These are phyloP conservation scores for Amblyjoppa proteus DNA, from an alignment of 2,888 invertebrate genomes.

Conservation along the genomic window DNA sequence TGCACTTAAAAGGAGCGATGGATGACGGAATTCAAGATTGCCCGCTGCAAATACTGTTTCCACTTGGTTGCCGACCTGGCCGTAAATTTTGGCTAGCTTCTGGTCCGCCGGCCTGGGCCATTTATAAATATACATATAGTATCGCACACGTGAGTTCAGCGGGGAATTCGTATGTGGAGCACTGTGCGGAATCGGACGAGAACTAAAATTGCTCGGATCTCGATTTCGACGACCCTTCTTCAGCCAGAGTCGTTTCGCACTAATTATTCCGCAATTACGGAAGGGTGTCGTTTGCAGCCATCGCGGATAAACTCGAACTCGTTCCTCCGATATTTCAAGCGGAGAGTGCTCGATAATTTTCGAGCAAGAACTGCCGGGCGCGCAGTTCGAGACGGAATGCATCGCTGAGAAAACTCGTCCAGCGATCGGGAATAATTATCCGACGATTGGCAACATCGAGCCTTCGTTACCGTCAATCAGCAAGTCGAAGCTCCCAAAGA, in stretches of 20 bases:
- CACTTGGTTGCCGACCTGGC: slow-evolving; percentile 30
- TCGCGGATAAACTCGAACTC: background rate
- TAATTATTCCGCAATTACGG: slow-evolving; percentile 30
- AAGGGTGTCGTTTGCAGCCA: background rate
- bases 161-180: slow-evolving; percentile 49
- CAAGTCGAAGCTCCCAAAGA: background rate
- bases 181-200: slow-evolving; percentile 1
- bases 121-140: slow-evolving; percentile 54
- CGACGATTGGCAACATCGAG: slow-evolving; percentile 63
- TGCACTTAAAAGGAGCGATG: slow-evolving; percentile 68
- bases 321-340: slow-evolving; percentile 31
- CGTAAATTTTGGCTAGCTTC: slow-evolving; percentile 52
- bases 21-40: slow-evolving; percentile 43
- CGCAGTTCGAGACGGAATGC: slow-evolving; percentile 34
- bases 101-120: slow-evolving; percentile 34
- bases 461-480: slow-evolving; percentile 69
- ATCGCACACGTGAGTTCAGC: slow-evolving; percentile 4
- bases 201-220: slow-evolving; percentile 19
- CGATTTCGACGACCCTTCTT: background rate
- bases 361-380: slow-evolving; percentile 35
- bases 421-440: slow-evolving; percentile 34
- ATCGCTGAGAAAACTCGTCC: slow-evolving; percentile 44
- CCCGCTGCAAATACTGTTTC: slow-evolving; percentile 25
- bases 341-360: slow-evolving; percentile 22
- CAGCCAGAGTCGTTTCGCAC: background rate